These are phyloP conservation scores for Epinotia nisella DNA, from an alignment of 2,888 invertebrate species.

Conservation along the genomic window DNA sequence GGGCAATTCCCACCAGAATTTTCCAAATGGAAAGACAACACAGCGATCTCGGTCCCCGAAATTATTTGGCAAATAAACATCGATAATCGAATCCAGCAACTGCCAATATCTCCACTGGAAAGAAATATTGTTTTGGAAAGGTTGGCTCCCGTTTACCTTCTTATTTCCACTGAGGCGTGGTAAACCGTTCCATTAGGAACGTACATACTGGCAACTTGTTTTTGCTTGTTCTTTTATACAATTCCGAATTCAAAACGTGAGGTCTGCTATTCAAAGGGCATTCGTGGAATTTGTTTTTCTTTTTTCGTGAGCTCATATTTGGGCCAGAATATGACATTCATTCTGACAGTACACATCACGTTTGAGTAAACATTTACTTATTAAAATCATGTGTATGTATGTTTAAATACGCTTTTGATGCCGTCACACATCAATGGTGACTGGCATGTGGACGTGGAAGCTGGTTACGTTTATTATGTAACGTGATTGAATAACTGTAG, in stretches of 20 bases:
- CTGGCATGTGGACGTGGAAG: neutral
- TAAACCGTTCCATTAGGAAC: conserved; percentile 56
- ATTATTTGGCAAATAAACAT: conserved; percentile 43
- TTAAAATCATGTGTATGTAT: conserved; percentile 7
- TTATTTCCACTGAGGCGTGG: conserved; percentile 42
- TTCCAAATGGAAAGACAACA: conserved; percentile 44
- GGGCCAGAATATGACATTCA: conserved; percentile 32
- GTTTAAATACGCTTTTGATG: conserved; percentile 16
- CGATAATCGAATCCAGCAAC: conserved; percentile 42
- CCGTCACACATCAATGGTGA: neutral
- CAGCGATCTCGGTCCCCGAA: conserved; percentile 27
- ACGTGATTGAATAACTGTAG: conserved; percentile 2
- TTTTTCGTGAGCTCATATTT: conserved; percentile 24
- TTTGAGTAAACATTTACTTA: conserved; percentile 15
- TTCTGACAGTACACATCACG: conserved; percentile 26
- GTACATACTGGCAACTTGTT: conserved; percentile 56
- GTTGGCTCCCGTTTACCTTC: conserved; percentile 27
- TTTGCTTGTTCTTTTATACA: conserved; percentile 46
- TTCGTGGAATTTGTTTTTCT: conserved; percentile 11
- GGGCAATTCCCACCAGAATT: conserved; percentile 27
- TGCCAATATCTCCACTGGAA: conserved; percentile 40
- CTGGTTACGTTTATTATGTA: neutral
- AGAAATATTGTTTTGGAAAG: conserved; percentile 43
- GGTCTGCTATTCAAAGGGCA: conserved; percentile 38
- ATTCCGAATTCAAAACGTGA: conserved; percentile 37